phyloP scores from a whole-genome alignment of 2,113 vertebrate species.

The Cephalopholis sonnerati region DNA sequence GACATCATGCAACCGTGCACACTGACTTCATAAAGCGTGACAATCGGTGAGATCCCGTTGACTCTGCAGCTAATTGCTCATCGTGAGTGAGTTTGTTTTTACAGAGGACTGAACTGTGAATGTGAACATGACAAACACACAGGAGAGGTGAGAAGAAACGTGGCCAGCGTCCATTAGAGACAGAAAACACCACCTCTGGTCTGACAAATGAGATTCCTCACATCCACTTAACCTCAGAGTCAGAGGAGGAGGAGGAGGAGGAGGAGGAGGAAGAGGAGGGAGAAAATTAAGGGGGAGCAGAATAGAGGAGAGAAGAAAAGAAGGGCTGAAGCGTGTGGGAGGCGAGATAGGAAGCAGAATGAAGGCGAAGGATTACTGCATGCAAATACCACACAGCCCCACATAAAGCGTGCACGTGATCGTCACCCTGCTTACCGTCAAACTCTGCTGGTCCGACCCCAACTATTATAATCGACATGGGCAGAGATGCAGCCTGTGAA shows the following conservation, averaged over 20 bases:
- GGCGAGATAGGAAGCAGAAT: slow-evolving; percentile 57
- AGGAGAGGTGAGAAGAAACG: slow-evolving; percentile 6
- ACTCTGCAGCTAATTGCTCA: slow-evolving; percentile 53
- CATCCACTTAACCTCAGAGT: slow-evolving; percentile 21
- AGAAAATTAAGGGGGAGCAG: slow-evolving; percentile 21
- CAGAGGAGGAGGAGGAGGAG: background rate
- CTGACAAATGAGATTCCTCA: slow-evolving; percentile 32
- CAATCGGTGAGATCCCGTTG: slow-evolving; percentile 21
- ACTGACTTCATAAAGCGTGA: slow-evolving; percentile 33
- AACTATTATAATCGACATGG: slow-evolving; percentile 99
- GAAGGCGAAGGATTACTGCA: slow-evolving; percentile 55
- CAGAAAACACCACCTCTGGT: background rate
- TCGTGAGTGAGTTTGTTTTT: slow-evolving; percentile 32
- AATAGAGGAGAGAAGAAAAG: slow-evolving; percentile 34
- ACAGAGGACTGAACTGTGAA: slow-evolving; percentile 28
- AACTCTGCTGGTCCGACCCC: slow-evolving; percentile 98
- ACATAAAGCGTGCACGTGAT: background rate
- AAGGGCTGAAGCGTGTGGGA: slow-evolving; percentile 61
- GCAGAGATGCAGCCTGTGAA: slow-evolving; percentile 92
- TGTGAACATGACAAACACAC: slow-evolving; percentile 30
- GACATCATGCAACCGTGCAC: slow-evolving; percentile 45
- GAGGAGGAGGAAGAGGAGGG: background rate
- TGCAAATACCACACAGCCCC: slow-evolving; percentile 28
- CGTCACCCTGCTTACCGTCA: slow-evolving; percentile 88
- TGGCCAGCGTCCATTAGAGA: background rate